A percentile compares a stretch with the other conserved stretches of the same genome.
These are phyloP conservation scores for Drosophila gunungcola DNA, from an alignment of 1,140 invertebrate genomes.

Conservation along the genomic window DNA sequence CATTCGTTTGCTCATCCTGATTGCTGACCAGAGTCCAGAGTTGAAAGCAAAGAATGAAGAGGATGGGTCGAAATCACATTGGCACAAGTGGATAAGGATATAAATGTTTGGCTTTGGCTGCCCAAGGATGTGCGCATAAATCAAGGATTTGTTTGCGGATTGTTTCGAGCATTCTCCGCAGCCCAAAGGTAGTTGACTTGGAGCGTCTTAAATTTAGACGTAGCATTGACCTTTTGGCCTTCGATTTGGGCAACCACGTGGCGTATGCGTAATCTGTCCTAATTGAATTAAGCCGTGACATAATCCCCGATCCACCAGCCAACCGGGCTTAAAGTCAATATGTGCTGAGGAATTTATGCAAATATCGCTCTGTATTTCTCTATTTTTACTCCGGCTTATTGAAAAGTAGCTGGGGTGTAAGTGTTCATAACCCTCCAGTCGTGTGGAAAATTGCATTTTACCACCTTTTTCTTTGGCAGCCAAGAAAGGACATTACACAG, in stretches of 20 bases:
- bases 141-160: constrained; percentile 84
- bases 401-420: constrained; percentile 13
- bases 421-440: constrained; percentile 43
- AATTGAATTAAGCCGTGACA: constrained; percentile 81
- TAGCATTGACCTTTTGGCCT: constrained; percentile 72
- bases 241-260: constrained; percentile 52
- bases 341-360: constrained; percentile 56
- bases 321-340: constrained; percentile 47
- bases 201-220: constrained; percentile 53
- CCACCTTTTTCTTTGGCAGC: constrained; percentile 41
- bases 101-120: constrained; percentile 80
- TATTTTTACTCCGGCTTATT: constrained; percentile 41
- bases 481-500: constrained; percentile 14
- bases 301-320: constrained; percentile 48
- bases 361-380: constrained; percentile 27
- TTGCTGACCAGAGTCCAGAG: constrained; percentile 60
- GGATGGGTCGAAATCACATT: constrained; percentile 60
- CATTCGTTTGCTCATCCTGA: constrained; percentile 41
- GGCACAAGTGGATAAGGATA: constrained; percentile 84
- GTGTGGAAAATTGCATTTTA: constrained; percentile 78
- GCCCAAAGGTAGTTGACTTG: constrained; percentile 67
- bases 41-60: neutral
- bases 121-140: constrained; percentile 82
- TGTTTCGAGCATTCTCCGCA: constrained; percentile 32
- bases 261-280: constrained; percentile 78